Evolutionary conservation across 2,888 invertebrate genomes (phyloP).

Genomic region (Eutolmus rufibarbis): DNA sequence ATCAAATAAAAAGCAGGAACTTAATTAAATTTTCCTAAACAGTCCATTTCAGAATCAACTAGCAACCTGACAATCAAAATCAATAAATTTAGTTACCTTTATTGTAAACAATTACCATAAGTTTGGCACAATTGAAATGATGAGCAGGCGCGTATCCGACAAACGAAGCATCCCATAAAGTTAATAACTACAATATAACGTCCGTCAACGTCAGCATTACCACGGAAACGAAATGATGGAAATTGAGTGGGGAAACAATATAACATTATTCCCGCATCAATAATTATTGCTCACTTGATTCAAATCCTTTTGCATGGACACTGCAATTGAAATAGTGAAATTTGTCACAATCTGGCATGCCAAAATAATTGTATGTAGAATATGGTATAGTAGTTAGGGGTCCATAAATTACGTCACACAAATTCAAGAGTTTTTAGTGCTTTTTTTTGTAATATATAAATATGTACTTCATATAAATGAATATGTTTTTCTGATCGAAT

Average conservation of each 20-base stretch:
- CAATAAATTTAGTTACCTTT: background rate
- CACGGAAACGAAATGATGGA: background rate
- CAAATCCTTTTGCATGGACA: background rate
- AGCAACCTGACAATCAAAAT: background rate
- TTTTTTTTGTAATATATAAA: no score
- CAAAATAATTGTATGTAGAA: background rate
- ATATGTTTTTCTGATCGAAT: no score
- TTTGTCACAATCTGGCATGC: background rate
- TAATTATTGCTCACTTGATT: background rate
- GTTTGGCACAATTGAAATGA: background rate
- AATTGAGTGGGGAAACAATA: background rate
- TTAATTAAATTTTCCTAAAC: background rate
- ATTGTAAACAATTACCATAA: background rate
- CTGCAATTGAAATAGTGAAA: background rate
- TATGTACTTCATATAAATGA: no score
- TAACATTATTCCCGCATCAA: background rate
- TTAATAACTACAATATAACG: background rate
- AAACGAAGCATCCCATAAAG: background rate
- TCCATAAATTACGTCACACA: no score
- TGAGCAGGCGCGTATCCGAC: background rate
- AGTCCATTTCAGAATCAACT: background rate
- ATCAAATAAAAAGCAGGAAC: background rate
- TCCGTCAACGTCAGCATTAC: background rate
- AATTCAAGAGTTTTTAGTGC: no score
- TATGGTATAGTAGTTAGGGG: background rate